A percentile compares a stretch with the other conserved stretches of the same genome.
Conservation (phyloP, 2,113 vertebrate genomes). For the Tringa solitaria region DNA sequence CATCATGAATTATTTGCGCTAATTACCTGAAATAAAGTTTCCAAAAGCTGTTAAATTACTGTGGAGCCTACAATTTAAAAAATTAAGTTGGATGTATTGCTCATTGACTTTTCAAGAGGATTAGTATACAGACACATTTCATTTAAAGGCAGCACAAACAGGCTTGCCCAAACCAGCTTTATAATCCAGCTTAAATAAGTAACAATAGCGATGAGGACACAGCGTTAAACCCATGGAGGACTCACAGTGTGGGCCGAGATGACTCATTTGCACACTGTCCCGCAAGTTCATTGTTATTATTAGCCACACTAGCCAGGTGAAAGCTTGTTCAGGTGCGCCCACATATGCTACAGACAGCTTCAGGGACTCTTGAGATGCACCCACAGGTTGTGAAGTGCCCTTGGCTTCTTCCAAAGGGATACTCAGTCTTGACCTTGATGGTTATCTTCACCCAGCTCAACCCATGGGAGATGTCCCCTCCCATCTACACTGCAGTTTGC, state of each 20-base stretch:
- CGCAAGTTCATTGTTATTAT: conserved; percentile 12
- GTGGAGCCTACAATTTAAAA: not conserved
- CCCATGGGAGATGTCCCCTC: not conserved
- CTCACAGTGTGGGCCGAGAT: not conserved
- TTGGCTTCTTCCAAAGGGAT: not conserved
- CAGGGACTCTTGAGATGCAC: not conserved
- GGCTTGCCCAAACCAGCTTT: conserved; percentile 33
- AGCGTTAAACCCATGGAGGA: not conserved
- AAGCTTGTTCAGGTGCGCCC: not conserved
- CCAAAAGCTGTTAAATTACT: conserved; percentile 9
- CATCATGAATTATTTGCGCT: conserved; percentile 5
- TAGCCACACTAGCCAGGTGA: not conserved
- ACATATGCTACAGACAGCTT: not conserved
- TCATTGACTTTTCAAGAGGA: conserved; percentile 15
- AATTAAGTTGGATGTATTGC: not conserved
- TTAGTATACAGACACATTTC: conserved; percentile 10
- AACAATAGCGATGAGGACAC: conserved; percentile 43
- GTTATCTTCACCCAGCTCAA: not conserved
- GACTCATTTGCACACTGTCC: not conserved
- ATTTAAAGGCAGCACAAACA: conserved; percentile 21
- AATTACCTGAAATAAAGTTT: conserved; percentile 45
- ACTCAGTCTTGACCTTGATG: not conserved
- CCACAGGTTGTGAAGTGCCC: not conserved
- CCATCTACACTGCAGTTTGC: not conserved
- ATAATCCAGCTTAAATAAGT: conserved; percentile 46